Evolutionary conservation across 1,140 invertebrate genomes (phyloP), one percentile per base, ranked within the genome.

Genomic region (Papilio polyxenes): DNA sequence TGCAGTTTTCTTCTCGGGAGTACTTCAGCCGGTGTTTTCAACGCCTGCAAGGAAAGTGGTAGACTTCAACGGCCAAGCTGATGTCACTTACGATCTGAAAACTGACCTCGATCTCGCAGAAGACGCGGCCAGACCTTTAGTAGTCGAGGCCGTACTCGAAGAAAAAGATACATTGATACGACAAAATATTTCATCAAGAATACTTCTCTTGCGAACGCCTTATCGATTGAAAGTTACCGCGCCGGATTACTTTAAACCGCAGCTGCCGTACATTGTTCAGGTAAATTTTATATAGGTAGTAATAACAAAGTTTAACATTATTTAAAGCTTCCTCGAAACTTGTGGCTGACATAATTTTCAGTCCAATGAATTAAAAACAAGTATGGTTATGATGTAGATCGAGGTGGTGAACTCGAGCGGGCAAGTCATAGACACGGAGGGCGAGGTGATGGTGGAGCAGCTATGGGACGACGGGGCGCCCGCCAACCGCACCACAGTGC

Each of bases 211-310:
- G 89, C 96, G 97, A 82, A 96, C 98, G 85, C 96, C 97, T 48
- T 98, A 98, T 87, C 97, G 97, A 86, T 95, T 99, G 91, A 95
- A 98, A 74, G 96, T 98, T 72, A 96, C 98, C 86, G 97, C 97
- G 1, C 96, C 98, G 5, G 96, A 97, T 80, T 97, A 96, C 85
- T 99, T 98, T 92, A 98, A 98, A 90, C 98, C 98, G 3, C 97
- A 97, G 9, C 95, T 99, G 69, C 96, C 96, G 81, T 98, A 98
- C 89, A 97, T 95, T 65, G 96, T 97, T 80, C 97, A 97, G 92
- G 97, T 98, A 95, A 95, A 95, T 95, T 74, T 49, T 44, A 48
- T 56, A n/a, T n/a, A n/a, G n/a, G n/a, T n/a, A 44, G 40, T 44
- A 44, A 5, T 20, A 20, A n/a, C 56, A 59, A n/a, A 59, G 56